Evolutionary conservation across 2,113 vertebrate species (phyloP).

Genomic region (Rhipidura dahli): DNA sequence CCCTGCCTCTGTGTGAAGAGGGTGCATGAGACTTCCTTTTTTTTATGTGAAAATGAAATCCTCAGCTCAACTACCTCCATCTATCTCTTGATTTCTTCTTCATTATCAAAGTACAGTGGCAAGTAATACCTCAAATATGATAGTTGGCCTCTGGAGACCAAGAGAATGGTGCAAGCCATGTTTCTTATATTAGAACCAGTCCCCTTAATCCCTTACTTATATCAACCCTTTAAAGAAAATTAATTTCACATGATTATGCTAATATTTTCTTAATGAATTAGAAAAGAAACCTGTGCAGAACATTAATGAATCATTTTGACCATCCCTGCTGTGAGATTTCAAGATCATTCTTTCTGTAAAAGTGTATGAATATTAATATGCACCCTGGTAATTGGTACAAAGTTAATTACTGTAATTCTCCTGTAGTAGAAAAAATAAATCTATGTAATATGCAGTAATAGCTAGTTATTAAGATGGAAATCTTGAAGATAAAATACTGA

Average conservation of each 20-base stretch:
- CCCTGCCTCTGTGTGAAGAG: not conserved
- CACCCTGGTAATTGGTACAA: slow-evolving; percentile 52
- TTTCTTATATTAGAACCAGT: slow-evolving; percentile 32
- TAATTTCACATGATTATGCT: slow-evolving; percentile 55
- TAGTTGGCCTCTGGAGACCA: not conserved
- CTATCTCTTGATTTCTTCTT: not conserved
- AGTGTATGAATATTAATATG: slow-evolving; percentile 62
- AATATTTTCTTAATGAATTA: slow-evolving; percentile 66
- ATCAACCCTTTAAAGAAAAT: slow-evolving; percentile 50
- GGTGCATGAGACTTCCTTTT: not conserved
- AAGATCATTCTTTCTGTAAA: slow-evolving; percentile 30
- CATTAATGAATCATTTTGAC: slow-evolving; percentile 63
- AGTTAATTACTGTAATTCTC: slow-evolving; percentile 65
- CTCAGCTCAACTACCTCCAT: not conserved
- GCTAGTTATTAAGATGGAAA: slow-evolving; percentile 15
- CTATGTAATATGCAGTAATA: slow-evolving; percentile 3
- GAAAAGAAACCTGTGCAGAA: slow-evolving; percentile 34
- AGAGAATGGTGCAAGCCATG: not conserved
- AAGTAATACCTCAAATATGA: slow-evolving; percentile 17
- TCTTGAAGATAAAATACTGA: not conserved
- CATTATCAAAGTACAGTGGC: not conserved
- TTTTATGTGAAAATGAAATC: slow-evolving; percentile 14
- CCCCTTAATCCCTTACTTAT: slow-evolving; percentile 42
- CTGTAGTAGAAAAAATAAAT: not conserved
- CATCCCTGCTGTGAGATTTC: slow-evolving; percentile 50